These are phyloP conservation scores for Drosophila obscura DNA, from an alignment of 1,140 invertebrate species.

Conservation along the genomic window DNA sequence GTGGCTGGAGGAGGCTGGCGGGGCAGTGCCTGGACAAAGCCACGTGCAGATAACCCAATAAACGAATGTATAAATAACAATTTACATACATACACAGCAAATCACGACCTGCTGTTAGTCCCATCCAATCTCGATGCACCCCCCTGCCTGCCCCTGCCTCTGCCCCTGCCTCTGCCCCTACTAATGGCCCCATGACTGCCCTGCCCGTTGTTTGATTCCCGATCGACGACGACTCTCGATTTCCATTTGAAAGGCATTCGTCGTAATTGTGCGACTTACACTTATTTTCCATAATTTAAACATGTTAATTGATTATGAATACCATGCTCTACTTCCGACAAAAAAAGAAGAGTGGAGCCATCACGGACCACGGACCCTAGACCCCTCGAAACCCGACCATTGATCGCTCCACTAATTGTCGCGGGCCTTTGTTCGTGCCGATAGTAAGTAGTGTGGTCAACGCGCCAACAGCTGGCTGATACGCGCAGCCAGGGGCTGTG, in stretches of 20 bases:
- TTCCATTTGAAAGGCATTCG: constrained; percentile 19
- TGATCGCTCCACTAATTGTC: constrained; percentile 81
- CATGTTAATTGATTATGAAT: constrained; percentile 79
- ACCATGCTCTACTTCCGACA: constrained; percentile 74
- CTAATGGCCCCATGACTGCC: too few relatives aligned
- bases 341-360: background rate
- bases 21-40: constrained; percentile 30
- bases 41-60: constrained; percentile 74
- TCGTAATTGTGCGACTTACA: constrained; percentile 60
- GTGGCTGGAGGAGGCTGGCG: constrained; percentile 1
- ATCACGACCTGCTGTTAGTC: constrained; percentile 31
- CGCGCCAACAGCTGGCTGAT: constrained; percentile 36
- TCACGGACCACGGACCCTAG: constrained; percentile 8
- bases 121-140: background rate
- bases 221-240: constrained; percentile 28
- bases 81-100: constrained; percentile 37
- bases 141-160: too few relatives aligned
- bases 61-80: constrained; percentile 23
- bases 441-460: constrained; percentile 40
- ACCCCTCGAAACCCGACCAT: constrained; percentile 58
- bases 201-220: too few relatives aligned
- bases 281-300: constrained; percentile 70
- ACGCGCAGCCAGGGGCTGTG: constrained; percentile 16
- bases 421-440: constrained; percentile 72
- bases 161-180: too few relatives aligned